Evolutionary conservation across 1,140 invertebrate species (phyloP).

Genomic region (Coptotermes formosanus): DNA sequence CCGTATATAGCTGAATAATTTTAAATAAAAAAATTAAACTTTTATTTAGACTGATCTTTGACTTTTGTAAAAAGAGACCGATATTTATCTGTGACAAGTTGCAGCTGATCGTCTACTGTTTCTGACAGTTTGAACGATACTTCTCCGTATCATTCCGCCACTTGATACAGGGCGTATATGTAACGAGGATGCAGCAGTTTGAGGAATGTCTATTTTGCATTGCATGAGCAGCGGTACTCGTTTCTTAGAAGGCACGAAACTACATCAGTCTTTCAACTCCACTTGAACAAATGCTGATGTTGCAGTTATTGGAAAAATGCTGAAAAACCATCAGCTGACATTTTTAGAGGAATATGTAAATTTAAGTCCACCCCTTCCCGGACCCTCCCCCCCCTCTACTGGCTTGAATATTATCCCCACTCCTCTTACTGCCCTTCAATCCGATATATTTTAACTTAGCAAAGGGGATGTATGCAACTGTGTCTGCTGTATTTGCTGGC

Average conservation of each 20-base stretch:
- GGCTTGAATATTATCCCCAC: background rate
- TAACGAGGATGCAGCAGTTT: background rate
- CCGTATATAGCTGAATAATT: no score
- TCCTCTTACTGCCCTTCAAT: background rate
- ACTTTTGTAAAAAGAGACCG: background rate
- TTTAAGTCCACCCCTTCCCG: background rate
- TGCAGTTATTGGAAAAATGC: conserved; percentile 25
- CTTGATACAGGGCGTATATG: background rate
- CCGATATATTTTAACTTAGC: background rate
- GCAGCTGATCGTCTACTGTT: background rate
- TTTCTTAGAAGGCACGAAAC: background rate
- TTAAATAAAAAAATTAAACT: no score
- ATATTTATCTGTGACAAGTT: background rate
- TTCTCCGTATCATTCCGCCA: background rate
- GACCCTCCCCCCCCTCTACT: background rate
- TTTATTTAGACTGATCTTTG: no score
- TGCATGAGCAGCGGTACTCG: background rate
- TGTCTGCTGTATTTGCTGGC: background rate
- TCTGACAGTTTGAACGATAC: background rate
- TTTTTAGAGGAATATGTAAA: conserved; percentile 17
- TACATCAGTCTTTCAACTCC: background rate
- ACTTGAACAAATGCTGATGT: conserved; percentile 8
- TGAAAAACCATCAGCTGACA: conserved; percentile 18
- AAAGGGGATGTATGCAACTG: background rate
- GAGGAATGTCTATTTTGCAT: conserved; percentile 7